Base-by-base conservation (phyloP, 2,797 vertebrate genomes). In the Thunnus albacares region DNA sequence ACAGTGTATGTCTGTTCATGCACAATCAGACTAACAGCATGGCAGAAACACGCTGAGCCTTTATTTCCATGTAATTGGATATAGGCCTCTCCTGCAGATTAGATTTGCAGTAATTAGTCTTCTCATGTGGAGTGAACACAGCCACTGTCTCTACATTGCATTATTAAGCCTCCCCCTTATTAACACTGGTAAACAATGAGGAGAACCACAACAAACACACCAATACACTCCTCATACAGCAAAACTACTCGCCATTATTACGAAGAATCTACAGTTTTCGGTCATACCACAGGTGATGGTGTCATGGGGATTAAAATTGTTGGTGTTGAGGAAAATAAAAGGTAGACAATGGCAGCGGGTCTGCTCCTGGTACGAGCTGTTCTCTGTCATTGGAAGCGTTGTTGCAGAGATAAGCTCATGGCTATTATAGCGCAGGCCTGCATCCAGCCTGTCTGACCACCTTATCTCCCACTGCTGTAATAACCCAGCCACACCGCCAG, bases 51-150 rank as follows among this genome's bases (percentile, higher is more conserved):
- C 47, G 69, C 73, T 87, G 82, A 89, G 81, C 75, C 53, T 79
- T 88, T 85, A 88, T 91, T 90, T 91, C 80, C 73, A 74, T 91
- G 86, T 92, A 94, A 95, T 91, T 91, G 81, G 87, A 91, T 90
- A 77, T 81, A 71, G 70, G 60, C 66, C 62, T 72, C 74, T 90
- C 82, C 80, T 85, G 80, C 81, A 90, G 90, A 93, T 93, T 90
- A 90, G 64, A 90, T 90, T 92, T 79, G 86, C 41, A 79, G 81
- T 93, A 92, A 94, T 92, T 91, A 89, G 79, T 81, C 87, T 71
- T 70, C 71, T 88, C 84, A 57, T 82, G 79, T 68, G 45, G 62
- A 73, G 69, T 43, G 28, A 84, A 71, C 68, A 66, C 82, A 81
- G 75, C 26, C 65, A 81, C 45, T 57, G 53, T 77, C 55, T 80